These are phyloP conservation scores for Hirundichthys speculiger DNA, from an alignment of 2,113 vertebrate species.

Conservation along the genomic window DNA sequence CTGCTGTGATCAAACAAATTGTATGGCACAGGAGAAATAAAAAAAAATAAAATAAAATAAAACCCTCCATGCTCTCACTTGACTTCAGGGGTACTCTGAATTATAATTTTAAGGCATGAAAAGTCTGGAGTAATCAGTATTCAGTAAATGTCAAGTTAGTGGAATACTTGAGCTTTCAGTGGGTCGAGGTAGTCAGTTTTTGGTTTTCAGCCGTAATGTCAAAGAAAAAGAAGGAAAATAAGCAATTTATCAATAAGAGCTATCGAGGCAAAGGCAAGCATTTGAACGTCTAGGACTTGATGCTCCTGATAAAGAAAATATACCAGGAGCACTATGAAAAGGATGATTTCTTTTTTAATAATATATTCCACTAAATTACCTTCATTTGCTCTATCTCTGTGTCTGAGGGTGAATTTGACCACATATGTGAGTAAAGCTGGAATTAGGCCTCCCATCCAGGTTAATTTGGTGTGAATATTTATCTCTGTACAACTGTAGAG, in stretches of 20 bases:
- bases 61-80: slow-evolving; percentile 11
- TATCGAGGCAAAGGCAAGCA: background rate
- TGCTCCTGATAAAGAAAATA: background rate
- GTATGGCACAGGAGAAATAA: slow-evolving; percentile 15
- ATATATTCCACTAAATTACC: too few relatives aligned
- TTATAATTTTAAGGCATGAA: slow-evolving; percentile 14
- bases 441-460: background rate
- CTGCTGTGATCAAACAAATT: slow-evolving; percentile 66
- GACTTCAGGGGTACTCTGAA: slow-evolving; percentile 10
- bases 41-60: slow-evolving; percentile 10
- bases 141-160: background rate
- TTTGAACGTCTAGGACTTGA: background rate
- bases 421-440: background rate
- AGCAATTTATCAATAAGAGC: background rate
- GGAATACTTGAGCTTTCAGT: background rate
- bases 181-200: background rate
- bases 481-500: slow-evolving; percentile 9
- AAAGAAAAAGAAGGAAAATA: too few relatives aligned
- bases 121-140: background rate
- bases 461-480: slow-evolving; percentile 10
- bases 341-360: too few relatives aligned
- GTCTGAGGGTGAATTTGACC: too few relatives aligned
- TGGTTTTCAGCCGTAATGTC: too few relatives aligned
- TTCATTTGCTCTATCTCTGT: too few relatives aligned
- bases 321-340: too few relatives aligned